Percentiles rank a stretch among this genome's conserved stretches.
phyloP scores from a whole-genome alignment of 2,888 invertebrate genomes.

The Sisyra nigra region DNA sequence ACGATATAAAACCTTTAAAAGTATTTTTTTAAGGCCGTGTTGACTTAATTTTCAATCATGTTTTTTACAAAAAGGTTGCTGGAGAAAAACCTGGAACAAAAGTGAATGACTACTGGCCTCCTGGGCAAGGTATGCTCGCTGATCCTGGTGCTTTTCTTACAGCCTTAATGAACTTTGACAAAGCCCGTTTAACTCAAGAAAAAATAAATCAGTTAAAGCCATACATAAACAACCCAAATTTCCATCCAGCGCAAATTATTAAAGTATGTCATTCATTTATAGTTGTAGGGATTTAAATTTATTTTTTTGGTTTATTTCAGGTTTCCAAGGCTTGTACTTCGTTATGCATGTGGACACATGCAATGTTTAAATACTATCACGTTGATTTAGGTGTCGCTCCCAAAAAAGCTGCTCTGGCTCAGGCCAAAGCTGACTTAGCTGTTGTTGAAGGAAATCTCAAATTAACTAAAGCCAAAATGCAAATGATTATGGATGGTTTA shows the following conservation, averaged over 20 bases:
- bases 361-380: conserved; percentile 85
- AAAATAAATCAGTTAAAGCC: conserved; percentile 68
- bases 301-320: conserved; percentile 24
- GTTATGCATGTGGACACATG: conserved; percentile 79
- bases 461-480: conserved; percentile 62
- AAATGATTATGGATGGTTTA: conserved; percentile 59
- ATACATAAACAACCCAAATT: conserved; percentile 61
- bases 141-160: conserved; percentile 73
- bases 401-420: conserved; percentile 67
- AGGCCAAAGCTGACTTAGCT: conserved; percentile 50
- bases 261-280: conserved; percentile 28
- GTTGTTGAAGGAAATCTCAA: conserved; percentile 48
- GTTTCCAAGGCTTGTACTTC: conserved; percentile 68
- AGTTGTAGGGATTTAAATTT: neutral
- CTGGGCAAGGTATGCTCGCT: conserved; percentile 63
- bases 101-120: conserved; percentile 79
- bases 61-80: conserved; percentile 29
- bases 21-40: conserved; percentile 22
- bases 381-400: conserved; percentile 73
- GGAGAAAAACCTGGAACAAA: conserved; percentile 59
- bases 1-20: conserved; percentile 58
- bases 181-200: conserved; percentile 64
- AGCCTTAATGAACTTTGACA: conserved; percentile 72
- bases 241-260: conserved; percentile 62
- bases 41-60: neutral